Percentiles rank a stretch among this genome's conserved stretches.
Conservation (phyloP, 2,113 vertebrate genomes). For the Fulica atra region DNA sequence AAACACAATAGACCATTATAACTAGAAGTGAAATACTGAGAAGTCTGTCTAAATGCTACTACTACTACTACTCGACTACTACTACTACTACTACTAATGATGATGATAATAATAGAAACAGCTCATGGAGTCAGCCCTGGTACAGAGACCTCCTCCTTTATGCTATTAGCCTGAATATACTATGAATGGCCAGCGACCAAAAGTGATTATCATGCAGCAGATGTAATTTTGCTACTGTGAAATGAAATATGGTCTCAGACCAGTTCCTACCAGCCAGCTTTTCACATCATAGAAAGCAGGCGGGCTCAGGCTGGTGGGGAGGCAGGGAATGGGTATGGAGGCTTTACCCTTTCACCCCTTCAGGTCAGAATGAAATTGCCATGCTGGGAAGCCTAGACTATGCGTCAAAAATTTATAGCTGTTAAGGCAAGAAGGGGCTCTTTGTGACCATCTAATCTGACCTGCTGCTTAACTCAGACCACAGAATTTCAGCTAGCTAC, state of each 20-base stretch:
- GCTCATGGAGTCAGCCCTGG: neutral
- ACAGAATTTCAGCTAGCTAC: neutral
- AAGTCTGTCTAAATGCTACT: neutral
- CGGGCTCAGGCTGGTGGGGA: neutral
- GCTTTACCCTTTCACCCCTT: neutral
- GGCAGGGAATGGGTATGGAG: neutral
- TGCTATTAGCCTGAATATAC: accelerated
- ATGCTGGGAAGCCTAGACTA: neutral
- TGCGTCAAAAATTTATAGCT: neutral
- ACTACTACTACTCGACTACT: too few species aligned
- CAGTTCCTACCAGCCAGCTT: neutral
- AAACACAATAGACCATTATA: neutral
- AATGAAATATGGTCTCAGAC: neutral
- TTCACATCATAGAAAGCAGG: neutral
- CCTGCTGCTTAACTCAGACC: neutral
- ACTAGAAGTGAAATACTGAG: neutral
- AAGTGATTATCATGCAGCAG: neutral
- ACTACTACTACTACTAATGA: too few species aligned
- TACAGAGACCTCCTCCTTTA: neutral
- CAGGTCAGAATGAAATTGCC: neutral
- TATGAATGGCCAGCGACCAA: accelerated
- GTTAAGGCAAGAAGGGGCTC: neutral
- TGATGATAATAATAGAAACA: neutral
- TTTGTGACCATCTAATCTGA: neutral
- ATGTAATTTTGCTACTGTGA: neutral